phyloP scores from a whole-genome alignment of 1,140 invertebrate genomes.

The Whitmania pigra region DNA sequence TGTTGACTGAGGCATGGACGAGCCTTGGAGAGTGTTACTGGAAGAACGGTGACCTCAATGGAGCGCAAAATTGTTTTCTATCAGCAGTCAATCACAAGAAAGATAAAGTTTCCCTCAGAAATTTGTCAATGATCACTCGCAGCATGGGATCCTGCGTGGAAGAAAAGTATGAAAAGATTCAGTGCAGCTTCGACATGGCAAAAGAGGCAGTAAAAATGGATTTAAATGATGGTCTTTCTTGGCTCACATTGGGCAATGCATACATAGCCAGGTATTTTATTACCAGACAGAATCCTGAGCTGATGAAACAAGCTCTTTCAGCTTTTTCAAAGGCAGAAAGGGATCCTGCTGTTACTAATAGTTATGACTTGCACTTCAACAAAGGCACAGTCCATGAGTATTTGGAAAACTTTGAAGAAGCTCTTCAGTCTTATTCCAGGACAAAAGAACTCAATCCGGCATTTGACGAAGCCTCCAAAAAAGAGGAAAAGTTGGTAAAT shows the following conservation, averaged over 20 bases:
- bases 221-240: slow-evolving; percentile 67
- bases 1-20: slow-evolving; percentile 71
- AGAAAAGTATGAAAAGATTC: slow-evolving; percentile 54
- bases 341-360: slow-evolving; percentile 57
- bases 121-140: slow-evolving; percentile 67
- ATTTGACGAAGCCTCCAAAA: slow-evolving; percentile 55
- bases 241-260: slow-evolving; percentile 62
- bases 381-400: slow-evolving; percentile 71
- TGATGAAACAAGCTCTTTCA: slow-evolving; percentile 60
- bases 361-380: slow-evolving; percentile 72
- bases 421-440: slow-evolving; percentile 55
- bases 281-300: slow-evolving; percentile 57
- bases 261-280: slow-evolving; percentile 69
- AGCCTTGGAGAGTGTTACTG: slow-evolving; percentile 77
- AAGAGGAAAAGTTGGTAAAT: slow-evolving; percentile 51
- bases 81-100: slow-evolving; percentile 67
- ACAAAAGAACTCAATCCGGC: slow-evolving; percentile 58
- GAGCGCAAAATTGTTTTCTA: slow-evolving; percentile 71
- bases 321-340: slow-evolving; percentile 68
- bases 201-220: slow-evolving; percentile 70
- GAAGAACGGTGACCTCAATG: slow-evolving; percentile 67
- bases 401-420: slow-evolving; percentile 61
- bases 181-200: slow-evolving; percentile 61
- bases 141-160: slow-evolving; percentile 51
- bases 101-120: slow-evolving; percentile 65